Percentiles rank a stretch among this genome's conserved stretches.
These are phyloP conservation scores for Mixornis gularis DNA, from an alignment of 2,113 vertebrate genomes.

Conservation along the genomic window DNA sequence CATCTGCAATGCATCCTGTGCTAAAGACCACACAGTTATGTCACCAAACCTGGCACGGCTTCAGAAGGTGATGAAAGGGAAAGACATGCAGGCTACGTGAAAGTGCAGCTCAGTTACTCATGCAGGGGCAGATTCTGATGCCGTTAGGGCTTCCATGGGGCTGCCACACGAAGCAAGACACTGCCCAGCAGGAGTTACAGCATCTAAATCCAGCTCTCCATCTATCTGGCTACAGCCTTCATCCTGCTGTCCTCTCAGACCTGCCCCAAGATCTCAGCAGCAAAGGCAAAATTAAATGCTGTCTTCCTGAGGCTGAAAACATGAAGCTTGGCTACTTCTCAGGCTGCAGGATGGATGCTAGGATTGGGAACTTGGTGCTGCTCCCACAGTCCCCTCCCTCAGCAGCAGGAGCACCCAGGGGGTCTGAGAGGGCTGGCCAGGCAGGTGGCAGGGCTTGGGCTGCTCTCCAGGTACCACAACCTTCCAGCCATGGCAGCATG, in stretches of 20 bases:
- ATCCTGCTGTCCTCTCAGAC: not conserved
- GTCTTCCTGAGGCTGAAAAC: not conserved
- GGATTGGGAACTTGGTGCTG: not conserved
- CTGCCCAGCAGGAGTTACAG: not conserved
- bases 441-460: not conserved
- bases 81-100: not conserved
- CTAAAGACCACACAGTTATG: not conserved
- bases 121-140: not conserved
- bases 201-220: not conserved
- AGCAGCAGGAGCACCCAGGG: not conserved
- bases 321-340: accelerated
- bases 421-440: not conserved
- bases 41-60: not conserved
- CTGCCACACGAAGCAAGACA: not conserved
- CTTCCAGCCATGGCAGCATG: not conserved
- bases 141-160: accelerated
- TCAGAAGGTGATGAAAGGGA: not conserved
- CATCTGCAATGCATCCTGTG: not conserved
- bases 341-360: not conserved
- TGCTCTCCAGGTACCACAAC: not conserved
- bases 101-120: not conserved
- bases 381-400: not conserved
- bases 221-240: not conserved
- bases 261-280: not conserved
- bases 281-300: not conserved